A percentile compares a stretch with the other conserved stretches of the same genome.
These are phyloP conservation scores for Myanophis thanlyinensis DNA, from an alignment of 2,113 vertebrate species.

Conservation along the genomic window DNA sequence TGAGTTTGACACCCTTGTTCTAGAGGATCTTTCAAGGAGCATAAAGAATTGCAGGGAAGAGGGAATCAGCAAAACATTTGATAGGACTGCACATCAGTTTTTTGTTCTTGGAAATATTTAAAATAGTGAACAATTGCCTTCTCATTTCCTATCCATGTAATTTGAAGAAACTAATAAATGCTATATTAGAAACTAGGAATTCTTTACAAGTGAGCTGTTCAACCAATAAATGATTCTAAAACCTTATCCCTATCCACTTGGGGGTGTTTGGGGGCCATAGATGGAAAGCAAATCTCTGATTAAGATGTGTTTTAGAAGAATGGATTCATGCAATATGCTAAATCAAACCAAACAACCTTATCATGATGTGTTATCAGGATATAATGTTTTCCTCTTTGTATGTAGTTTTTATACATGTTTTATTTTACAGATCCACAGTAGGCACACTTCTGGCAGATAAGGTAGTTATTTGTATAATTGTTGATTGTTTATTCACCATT, in stretches of 20 bases:
- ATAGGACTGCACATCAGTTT: neutral
- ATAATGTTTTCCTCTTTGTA: neutral
- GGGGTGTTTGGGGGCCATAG: neutral
- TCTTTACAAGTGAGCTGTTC: neutral
- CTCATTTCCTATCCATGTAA: neutral
- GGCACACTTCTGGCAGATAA: constrained; percentile 66
- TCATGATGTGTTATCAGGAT: neutral
- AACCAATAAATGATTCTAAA: neutral
- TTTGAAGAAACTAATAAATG: neutral
- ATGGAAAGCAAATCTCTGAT: neutral
- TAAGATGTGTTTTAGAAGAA: neutral
- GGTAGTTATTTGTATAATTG: constrained; percentile 51
- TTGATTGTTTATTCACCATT: neutral
- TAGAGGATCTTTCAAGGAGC: neutral
- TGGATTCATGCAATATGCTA: neutral
- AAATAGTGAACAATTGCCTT: neutral
- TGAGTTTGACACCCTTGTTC: no score
- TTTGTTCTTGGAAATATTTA: neutral
- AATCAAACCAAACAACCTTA: neutral
- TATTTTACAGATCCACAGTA: constrained; percentile 67
- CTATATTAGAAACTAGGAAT: neutral
- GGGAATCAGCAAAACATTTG: neutral
- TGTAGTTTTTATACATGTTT: neutral
- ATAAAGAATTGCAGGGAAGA: neutral
- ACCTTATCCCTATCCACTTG: neutral